Conservation (phyloP, 1,140 invertebrate species). For the Ceratosolen fusciceps region DNA sequence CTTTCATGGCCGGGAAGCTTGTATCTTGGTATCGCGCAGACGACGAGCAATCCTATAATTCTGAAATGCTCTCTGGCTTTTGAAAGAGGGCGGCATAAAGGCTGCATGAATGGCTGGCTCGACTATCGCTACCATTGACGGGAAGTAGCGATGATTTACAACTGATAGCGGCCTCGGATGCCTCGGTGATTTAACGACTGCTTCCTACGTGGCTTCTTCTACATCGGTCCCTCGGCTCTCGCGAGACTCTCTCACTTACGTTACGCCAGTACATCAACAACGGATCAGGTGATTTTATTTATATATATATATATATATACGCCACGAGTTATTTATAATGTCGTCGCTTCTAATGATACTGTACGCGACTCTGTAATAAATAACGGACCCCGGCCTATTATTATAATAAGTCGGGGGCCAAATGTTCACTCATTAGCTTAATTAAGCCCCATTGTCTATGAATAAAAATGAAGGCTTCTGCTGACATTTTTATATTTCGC, state of each 20-base stretch:
- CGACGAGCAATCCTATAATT: not conserved
- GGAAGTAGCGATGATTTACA: slow-evolving; percentile 35
- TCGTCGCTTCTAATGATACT: too few species aligned
- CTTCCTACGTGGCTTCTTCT: too few species aligned
- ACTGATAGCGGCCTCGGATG: slow-evolving; percentile 19
- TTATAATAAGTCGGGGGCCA: not conserved
- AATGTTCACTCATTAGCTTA: slow-evolving; percentile 35
- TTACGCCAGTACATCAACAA: too few species aligned
- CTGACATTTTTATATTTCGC: not conserved
- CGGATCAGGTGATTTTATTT: too few species aligned
- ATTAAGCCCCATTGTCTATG: not conserved
- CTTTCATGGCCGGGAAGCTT: not conserved
- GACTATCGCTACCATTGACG: slow-evolving; percentile 4
- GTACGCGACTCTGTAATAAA: too few species aligned
- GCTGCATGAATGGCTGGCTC: slow-evolving; percentile 5
- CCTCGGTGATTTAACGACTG: slow-evolving; percentile 5
- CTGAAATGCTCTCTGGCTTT: slow-evolving; percentile 2
- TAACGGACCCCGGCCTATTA: not conserved
- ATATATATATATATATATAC: too few species aligned
- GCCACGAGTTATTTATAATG: too few species aligned
- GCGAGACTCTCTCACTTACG: not conserved
- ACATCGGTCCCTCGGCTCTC: too few species aligned
- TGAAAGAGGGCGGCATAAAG: too few species aligned
- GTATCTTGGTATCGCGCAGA: too few species aligned
- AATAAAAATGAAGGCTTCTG: not conserved